Conservation (phyloP, 2,888 invertebrate species). For the Plagiodera versicolora region DNA sequence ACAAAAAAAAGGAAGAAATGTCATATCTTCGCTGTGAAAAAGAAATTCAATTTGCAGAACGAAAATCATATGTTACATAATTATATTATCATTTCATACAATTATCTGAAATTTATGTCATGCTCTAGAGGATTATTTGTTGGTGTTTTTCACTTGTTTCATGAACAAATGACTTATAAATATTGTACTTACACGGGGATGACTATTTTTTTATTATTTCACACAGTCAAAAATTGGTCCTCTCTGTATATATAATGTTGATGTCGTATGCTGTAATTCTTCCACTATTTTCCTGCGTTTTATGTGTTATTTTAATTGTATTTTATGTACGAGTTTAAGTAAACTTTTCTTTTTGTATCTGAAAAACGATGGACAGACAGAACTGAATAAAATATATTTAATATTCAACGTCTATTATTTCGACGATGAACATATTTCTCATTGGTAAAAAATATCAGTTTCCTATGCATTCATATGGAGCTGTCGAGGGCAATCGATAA, state of each 20-base stretch:
- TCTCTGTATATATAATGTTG: neutral
- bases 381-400: slow-evolving; percentile 1
- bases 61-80: too few species aligned
- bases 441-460: too few species aligned
- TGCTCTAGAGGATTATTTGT: neutral
- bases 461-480: too few species aligned
- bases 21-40: too few species aligned
- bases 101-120: too few species aligned
- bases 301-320: neutral
- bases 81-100: too few species aligned
- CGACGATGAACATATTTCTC: too few species aligned
- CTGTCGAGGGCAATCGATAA: too few species aligned
- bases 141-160: neutral
- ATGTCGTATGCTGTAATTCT: neutral
- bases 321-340: neutral
- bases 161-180: neutral
- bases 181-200: neutral
- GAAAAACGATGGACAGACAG: neutral
- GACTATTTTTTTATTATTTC: neutral
- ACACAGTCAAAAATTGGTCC: too few species aligned
- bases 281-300: neutral
- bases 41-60: too few species aligned
- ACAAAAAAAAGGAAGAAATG: too few species aligned
- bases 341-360: neutral
- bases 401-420: neutral